Evolutionary conservation across 2,888 invertebrate species (phyloP).

Genomic region (Hirudinaria manillensis): DNA sequence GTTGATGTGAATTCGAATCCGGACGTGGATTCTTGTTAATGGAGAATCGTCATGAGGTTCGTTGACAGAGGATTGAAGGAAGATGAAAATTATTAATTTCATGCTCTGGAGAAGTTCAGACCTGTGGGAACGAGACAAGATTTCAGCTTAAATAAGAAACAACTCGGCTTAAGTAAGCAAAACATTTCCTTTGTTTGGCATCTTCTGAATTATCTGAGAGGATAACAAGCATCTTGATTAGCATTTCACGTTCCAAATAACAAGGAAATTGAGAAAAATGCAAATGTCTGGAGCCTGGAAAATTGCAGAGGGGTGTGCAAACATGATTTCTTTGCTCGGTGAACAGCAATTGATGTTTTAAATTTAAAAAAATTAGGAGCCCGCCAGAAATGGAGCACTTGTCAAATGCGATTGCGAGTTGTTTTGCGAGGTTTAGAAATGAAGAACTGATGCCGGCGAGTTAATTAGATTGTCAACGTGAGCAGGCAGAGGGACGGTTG

Average conservation of each 20-base stretch:
- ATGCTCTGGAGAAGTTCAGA: neutral
- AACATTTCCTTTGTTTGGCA: neutral
- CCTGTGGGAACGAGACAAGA: too few relatives aligned
- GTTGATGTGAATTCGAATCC: too few relatives aligned
- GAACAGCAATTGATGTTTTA: neutral
- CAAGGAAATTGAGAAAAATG: constrained; percentile 16
- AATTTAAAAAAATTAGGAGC: neutral
- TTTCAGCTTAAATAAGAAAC: too few relatives aligned
- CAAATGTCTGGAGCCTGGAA: neutral
- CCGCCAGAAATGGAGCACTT: too few relatives aligned
- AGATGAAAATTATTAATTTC: constrained; percentile 13
- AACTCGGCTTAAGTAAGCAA: too few relatives aligned
- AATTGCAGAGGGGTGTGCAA: neutral
- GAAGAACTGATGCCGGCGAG: constrained; percentile 6
- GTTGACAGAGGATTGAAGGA: constrained; percentile 1
- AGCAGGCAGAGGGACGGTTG: neutral
- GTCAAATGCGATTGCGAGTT: constrained; percentile 5
- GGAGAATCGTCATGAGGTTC: constrained; percentile 13
- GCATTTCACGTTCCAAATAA: constrained; percentile 10
- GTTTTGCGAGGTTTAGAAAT: constrained; percentile 10
- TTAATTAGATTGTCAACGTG: constrained; percentile 19
- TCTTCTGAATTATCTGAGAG: neutral
- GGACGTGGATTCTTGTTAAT: neutral
- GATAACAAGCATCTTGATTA: constrained; percentile 6
- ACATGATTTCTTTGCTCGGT: neutral